Evolutionary conservation across 2,888 invertebrate species (phyloP).

Genomic region (Pelosia muscerda): DNA sequence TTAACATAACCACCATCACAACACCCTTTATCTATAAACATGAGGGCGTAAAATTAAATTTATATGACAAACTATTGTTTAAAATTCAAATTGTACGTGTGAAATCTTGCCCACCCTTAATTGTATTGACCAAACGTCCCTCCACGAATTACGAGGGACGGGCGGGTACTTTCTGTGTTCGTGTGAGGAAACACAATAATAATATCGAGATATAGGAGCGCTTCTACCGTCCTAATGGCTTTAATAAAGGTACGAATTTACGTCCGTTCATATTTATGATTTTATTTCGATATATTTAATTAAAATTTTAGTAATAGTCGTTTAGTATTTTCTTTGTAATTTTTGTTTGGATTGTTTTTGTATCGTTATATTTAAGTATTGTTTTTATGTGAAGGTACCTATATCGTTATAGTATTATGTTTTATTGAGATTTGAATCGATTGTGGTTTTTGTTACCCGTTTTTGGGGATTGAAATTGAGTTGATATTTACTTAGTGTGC

Average conservation of each 20-base stretch:
- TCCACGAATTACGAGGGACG: slow-evolving; percentile 60
- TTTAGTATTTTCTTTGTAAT: slow-evolving; percentile 40
- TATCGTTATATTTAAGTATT: slow-evolving; percentile 25
- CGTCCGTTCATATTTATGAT: slow-evolving; percentile 81
- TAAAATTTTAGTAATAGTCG: slow-evolving; percentile 76
- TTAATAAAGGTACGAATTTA: slow-evolving; percentile 85
- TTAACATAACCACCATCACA: slow-evolving; percentile 3
- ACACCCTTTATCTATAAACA: slow-evolving; percentile 67
- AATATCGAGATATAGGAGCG: slow-evolving; percentile 71
- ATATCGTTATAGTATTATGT: slow-evolving; percentile 19
- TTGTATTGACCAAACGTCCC: slow-evolving; percentile 82
- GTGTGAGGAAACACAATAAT: slow-evolving; percentile 58
- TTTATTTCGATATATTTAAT: slow-evolving; percentile 85
- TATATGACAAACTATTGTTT: slow-evolving; percentile 86
- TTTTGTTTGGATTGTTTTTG: slow-evolving; percentile 34
- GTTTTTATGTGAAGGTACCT: slow-evolving; percentile 25
- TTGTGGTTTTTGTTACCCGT: slow-evolving; percentile 9
- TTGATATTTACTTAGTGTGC: not conserved
- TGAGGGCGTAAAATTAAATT: slow-evolving; percentile 81
- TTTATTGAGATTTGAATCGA: slow-evolving; percentile 24
- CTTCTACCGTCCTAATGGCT: slow-evolving; percentile 78
- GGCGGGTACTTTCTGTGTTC: slow-evolving; percentile 58
- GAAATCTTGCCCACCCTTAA: slow-evolving; percentile 83
- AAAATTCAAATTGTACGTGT: slow-evolving; percentile 86
- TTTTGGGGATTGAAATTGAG: not conserved